These are phyloP conservation scores for Dinomys branickii DNA, from an alignment of 2,113 vertebrate species.

Conservation along the genomic window DNA sequence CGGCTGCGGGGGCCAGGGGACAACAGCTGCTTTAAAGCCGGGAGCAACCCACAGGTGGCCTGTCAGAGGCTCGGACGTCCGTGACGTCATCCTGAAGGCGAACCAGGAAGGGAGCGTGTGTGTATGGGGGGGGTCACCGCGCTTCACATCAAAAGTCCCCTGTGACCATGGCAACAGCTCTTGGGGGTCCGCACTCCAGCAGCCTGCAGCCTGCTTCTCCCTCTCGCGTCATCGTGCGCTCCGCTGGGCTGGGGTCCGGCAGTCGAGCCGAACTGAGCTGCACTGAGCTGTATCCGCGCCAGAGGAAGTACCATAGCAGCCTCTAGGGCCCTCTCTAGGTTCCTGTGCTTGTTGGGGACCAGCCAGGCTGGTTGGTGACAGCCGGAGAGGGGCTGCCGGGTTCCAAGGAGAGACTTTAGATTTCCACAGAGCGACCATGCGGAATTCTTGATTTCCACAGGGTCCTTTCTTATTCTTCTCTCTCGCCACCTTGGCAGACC, in stretches of 20 bases:
- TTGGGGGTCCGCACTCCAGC: slow-evolving; percentile 62
- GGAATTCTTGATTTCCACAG: not conserved
- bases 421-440: too few relatives aligned
- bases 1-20: slow-evolving; percentile 77
- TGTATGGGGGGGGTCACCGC: slow-evolving; percentile 47
- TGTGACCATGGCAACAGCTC: slow-evolving; percentile 86
- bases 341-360: too few relatives aligned
- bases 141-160: slow-evolving; percentile 89
- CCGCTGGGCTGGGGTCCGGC: fast-evolving
- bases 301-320: not conserved
- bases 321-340: not conserved
- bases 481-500: too few relatives aligned
- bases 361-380: not conserved
- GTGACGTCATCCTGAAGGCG: slow-evolving; percentile 88
- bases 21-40: slow-evolving; percentile 89
- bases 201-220: not conserved
- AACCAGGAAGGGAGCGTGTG: slow-evolving; percentile 72
- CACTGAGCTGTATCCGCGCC: not conserved
- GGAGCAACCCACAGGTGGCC: slow-evolving; percentile 88
- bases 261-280: not conserved
- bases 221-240: not conserved
- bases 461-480: not conserved
- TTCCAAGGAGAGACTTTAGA: not conserved
- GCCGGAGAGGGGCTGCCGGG: not conserved
- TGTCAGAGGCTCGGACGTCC: slow-evolving; percentile 86